A percentile compares a stretch with the other conserved stretches of the same genome.
phyloP scores from a whole-genome alignment of 2,113 vertebrate genomes.

The Rhinogobius similis region DNA sequence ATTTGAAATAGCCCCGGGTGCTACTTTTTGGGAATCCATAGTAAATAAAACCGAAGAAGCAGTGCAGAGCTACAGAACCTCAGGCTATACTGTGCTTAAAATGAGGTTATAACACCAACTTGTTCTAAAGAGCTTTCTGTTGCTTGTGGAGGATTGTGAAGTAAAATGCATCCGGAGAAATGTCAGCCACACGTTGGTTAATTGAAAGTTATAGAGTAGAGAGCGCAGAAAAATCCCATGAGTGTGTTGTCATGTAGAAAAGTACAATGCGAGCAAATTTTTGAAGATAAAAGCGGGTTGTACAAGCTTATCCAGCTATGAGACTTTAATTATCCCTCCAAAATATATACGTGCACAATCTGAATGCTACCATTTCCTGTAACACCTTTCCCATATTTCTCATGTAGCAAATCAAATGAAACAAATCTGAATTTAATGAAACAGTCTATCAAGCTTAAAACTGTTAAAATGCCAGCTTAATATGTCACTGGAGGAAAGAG shows the following conservation, averaged over 20 bases:
- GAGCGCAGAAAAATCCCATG: neutral
- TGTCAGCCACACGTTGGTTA: conserved; percentile 24
- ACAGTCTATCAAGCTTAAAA: conserved; percentile 56
- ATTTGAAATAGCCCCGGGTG: conserved; percentile 26
- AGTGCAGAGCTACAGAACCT: conserved; percentile 1
- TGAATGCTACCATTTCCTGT: conserved; percentile 1
- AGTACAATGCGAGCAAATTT: neutral
- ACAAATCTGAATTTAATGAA: conserved; percentile 57
- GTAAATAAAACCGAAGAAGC: conserved; percentile 14
- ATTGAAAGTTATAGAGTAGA: neutral
- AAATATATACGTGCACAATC: conserved; percentile 1
- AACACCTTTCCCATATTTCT: conserved; percentile 24
- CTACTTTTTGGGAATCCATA: conserved; percentile 28
- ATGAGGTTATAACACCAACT: conserved; percentile 17
- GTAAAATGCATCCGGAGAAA: conserved; percentile 23
- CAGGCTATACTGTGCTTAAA: conserved; percentile 15
- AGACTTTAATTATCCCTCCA: conserved; percentile 9
- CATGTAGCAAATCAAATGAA: conserved; percentile 54
- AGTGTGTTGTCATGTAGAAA: neutral
- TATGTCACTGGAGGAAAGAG: conserved; percentile 45
- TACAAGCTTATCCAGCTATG: conserved; percentile 2
- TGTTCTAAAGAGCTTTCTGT: conserved; percentile 26
- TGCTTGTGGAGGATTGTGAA: neutral
- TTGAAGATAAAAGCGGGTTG: neutral
- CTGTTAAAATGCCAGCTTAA: conserved; percentile 55